phyloP scores from a whole-genome alignment of 2,888 invertebrate genomes.

The Dione juno region DNA sequence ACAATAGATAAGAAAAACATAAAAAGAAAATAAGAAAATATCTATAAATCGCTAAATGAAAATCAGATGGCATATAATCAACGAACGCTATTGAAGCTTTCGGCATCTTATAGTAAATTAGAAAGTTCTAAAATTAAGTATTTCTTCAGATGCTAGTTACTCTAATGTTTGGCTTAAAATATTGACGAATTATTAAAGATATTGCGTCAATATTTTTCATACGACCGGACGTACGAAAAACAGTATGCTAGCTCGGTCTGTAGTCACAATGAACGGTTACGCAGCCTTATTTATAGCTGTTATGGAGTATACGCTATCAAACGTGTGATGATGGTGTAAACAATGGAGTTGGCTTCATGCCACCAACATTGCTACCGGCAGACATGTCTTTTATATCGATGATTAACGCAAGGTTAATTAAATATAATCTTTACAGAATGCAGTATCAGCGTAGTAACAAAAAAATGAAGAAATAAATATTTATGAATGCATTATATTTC shows the following conservation, averaged over 20 bases:
- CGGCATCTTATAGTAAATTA: not conserved
- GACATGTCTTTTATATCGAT: conserved; percentile 35
- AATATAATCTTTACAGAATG: conserved; percentile 28
- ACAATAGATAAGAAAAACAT: too few species aligned
- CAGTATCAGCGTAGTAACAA: conserved; percentile 10
- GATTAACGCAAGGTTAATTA: conserved; percentile 38
- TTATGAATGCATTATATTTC: too few species aligned
- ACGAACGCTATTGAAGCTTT: too few species aligned
- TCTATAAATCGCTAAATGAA: too few species aligned
- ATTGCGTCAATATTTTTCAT: conserved; percentile 47
- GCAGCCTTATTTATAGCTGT: conserved; percentile 59
- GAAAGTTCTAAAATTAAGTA: not conserved
- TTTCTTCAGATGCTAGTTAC: not conserved
- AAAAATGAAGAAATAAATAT: not conserved
- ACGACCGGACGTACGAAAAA: conserved; percentile 44
- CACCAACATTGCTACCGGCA: conserved; percentile 55
- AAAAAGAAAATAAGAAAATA: too few species aligned
- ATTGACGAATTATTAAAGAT: conserved; percentile 19
- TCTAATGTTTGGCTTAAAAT: not conserved
- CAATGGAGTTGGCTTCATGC: conserved; percentile 65
- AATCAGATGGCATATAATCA: too few species aligned
- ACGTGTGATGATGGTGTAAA: conserved; percentile 58
- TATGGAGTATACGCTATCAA: conserved; percentile 51
- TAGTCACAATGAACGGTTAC: conserved; percentile 49
- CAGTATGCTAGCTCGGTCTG: conserved; percentile 37